Conservation (phyloP, 2,113 vertebrate species). For the Strix uralensis region DNA sequence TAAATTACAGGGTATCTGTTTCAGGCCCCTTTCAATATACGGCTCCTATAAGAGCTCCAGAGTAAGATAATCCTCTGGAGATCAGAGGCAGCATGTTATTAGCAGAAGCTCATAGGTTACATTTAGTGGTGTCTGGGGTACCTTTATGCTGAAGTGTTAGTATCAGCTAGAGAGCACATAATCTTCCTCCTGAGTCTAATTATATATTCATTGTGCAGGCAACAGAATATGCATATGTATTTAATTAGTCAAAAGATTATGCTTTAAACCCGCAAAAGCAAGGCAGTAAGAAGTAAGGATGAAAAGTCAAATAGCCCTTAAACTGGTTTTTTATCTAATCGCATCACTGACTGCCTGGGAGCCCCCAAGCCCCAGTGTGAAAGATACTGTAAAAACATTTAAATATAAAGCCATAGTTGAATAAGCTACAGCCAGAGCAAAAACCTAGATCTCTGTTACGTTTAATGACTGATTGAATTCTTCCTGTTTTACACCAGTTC, state of each 20-base stretch:
- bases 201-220: not conserved
- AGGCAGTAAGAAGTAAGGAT: not conserved
- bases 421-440: not conserved
- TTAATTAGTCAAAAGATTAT: constrained; percentile 21
- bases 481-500: not conserved
- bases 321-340: not conserved
- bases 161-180: not conserved
- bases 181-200: constrained; percentile 29
- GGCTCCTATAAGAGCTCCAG: not conserved
- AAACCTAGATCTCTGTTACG: not conserved
- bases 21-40: not conserved
- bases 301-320: not conserved
- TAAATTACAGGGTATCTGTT: constrained; percentile 31
- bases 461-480: not conserved
- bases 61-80: constrained; percentile 10
- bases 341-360: not conserved
- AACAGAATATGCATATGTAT: constrained; percentile 14
- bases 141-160: not conserved
- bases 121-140: constrained; percentile 1
- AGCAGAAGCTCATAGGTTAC: constrained; percentile 16
- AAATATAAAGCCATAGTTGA: not conserved
- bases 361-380: not conserved
- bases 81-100: not conserved
- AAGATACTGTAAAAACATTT: not conserved
- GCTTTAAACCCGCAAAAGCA: not conserved